Percentiles rank a stretch among this genome's conserved stretches.
These are phyloP conservation scores for Xerus inauris DNA, from an alignment of 2,113 vertebrate genomes.

Conservation along the genomic window DNA sequence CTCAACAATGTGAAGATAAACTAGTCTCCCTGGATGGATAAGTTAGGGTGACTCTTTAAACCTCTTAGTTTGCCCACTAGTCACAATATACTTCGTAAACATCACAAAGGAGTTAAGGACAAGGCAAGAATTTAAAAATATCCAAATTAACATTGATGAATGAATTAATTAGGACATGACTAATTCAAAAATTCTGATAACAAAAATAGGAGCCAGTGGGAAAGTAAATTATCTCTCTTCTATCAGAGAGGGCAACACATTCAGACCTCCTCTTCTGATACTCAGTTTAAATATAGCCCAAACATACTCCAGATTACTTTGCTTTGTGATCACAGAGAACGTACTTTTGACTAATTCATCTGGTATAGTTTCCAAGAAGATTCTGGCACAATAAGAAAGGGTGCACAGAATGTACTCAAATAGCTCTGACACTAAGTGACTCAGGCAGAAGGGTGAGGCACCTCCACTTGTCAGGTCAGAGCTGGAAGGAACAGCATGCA, in stretches of 20 bases:
- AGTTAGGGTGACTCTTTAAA: background rate
- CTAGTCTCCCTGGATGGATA: background rate
- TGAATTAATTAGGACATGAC: slow-evolving; percentile 30
- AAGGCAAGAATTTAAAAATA: slow-evolving; percentile 4
- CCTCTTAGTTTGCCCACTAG: background rate
- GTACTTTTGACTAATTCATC: slow-evolving; percentile 54
- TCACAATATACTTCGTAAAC: background rate
- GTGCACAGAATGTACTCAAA: slow-evolving; percentile 35
- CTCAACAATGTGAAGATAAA: background rate
- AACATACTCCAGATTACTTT: slow-evolving; percentile 33
- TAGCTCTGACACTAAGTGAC: slow-evolving; percentile 2
- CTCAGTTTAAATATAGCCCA: slow-evolving; percentile 63
- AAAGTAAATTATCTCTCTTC: slow-evolving; percentile 25
- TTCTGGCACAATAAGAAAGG: background rate
- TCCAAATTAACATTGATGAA: slow-evolving; percentile 36
- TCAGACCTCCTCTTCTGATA: slow-evolving; percentile 43
- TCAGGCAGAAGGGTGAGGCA: slow-evolving; percentile 4
- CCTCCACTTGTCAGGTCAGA: background rate
- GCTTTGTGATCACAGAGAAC: slow-evolving; percentile 50
- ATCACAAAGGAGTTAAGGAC: background rate
- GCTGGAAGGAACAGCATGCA: background rate
- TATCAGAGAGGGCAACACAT: background rate
- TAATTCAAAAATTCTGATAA: slow-evolving; percentile 56
- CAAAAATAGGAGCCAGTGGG: slow-evolving; percentile 47
- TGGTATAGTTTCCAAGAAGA: slow-evolving; percentile 53